Evolutionary conservation across 2,888 invertebrate genomes (phyloP), one percentile per base, ranked within the genome.

Genomic region (Conus canariensis): DNA sequence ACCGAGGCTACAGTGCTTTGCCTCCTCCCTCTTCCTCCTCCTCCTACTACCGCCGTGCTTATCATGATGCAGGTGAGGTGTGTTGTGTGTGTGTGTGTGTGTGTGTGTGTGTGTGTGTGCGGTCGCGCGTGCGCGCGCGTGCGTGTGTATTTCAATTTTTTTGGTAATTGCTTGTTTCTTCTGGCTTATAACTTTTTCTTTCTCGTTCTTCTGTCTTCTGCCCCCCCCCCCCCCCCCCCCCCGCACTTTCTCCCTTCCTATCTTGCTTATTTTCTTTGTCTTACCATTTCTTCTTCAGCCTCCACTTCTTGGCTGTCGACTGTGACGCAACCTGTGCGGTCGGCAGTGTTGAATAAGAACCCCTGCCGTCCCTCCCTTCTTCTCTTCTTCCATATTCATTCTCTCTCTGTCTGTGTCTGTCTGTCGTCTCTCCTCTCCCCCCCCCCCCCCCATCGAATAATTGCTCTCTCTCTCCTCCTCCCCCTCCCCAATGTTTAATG

Each of bases 11-110:
- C 25, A 60, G 59, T 22, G 14, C 85, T 59, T 58, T 60, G 10
- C 60, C 85, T 30, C 60, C 85, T 64, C 45, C 60, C 82, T 88
- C 25, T 45, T 59, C 80, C 82, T 59, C 77, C 83, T 60, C 83
- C 88, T 83, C 10, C 64, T 60, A 16, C n/a, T 85, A 9, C 58
- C 25, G n/a, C 59, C 25, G n/a, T 58, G 58, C 60, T 85, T 19
- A 25, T 58, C 12, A 58, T 59, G 59, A 12, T 25, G 25, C 6
- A 5, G 9, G 25, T 77, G 25, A 10, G 77, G 9, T 5, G 77
- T n/a, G 25, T 77, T 58, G 16, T 58, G 56, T 82, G 8, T 82
- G 56, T 82, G 22, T 56, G 56, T 82, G 8, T 82, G 12, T 82
- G 9, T 58, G 8, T 83, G 30, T 83, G 22, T 83, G 22, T 83